Conservation (phyloP, 2,888 invertebrate species). For the Sthenelais limicola region DNA sequence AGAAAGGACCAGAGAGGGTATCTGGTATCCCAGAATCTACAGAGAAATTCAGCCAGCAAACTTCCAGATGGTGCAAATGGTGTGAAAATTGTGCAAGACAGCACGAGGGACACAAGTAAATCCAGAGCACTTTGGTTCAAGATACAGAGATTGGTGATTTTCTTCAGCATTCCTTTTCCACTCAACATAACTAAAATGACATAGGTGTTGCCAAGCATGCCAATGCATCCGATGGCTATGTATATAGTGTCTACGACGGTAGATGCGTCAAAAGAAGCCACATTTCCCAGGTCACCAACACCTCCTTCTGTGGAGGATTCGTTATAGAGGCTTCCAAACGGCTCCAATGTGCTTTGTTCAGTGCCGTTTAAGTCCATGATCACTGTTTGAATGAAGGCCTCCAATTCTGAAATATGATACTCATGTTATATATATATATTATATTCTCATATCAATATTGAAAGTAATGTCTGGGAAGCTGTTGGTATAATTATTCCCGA, state of each 20-base stretch:
- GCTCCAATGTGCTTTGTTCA: too few species aligned
- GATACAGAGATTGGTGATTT: constrained; percentile 40
- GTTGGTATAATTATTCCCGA: too few species aligned
- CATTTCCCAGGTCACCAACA: too few species aligned
- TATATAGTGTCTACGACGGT: constrained; percentile 8
- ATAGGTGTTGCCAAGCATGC: constrained; percentile 11
- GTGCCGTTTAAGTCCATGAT: too few species aligned
- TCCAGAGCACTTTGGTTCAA: constrained; percentile 41
- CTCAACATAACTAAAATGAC: constrained; percentile 6
- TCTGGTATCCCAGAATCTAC: constrained; percentile 7
- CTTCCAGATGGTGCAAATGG: not conserved
- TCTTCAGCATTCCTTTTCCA: not conserved
- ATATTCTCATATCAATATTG: too few species aligned
- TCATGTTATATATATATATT: too few species aligned
- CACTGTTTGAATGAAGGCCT: too few species aligned
- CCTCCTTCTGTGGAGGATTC: too few species aligned
- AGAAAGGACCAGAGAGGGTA: constrained; percentile 22
- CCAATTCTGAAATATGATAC: too few species aligned
- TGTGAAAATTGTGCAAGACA: constrained; percentile 1
- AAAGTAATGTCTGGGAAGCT: too few species aligned
- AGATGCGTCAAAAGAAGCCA: constrained; percentile 18
- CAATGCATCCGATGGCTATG: constrained; percentile 10
- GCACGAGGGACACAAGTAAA: constrained; percentile 6
- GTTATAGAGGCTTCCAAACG: too few species aligned
- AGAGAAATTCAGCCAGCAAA: not conserved